A percentile compares a stretch with the other conserved stretches of the same genome.
Conservation (phyloP, 1,140 invertebrate genomes). For the Drosophila paulistorum region DNA sequence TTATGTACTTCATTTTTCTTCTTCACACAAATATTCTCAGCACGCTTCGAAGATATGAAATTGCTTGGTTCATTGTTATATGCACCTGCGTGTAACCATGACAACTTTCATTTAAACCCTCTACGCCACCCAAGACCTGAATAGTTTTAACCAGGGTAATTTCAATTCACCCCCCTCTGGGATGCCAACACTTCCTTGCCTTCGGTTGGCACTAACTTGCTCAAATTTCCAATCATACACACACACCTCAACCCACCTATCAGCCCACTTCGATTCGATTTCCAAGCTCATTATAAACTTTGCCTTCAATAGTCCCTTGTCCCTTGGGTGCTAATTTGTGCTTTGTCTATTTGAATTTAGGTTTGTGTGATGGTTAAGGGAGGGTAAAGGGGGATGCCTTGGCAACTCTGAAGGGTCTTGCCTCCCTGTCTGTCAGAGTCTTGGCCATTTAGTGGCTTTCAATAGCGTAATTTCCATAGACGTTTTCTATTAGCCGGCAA, state of each 20-base stretch:
- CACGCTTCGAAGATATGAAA: constrained; percentile 1
- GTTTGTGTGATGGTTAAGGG: background rate
- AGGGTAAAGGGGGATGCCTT: constrained; percentile 27
- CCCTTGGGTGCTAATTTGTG: constrained; percentile 73
- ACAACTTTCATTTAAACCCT: background rate
- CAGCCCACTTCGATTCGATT: constrained; percentile 20
- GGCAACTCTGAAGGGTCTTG: constrained; percentile 25
- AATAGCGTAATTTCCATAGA: constrained; percentile 62
- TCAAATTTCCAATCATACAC: constrained; percentile 51
- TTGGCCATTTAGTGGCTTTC: constrained; percentile 61
- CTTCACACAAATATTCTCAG: background rate
- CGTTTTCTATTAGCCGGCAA: constrained; percentile 56
- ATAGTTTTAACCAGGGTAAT: constrained; percentile 41
- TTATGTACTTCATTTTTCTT: too few species aligned
- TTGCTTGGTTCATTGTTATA: background rate
- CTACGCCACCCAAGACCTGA: background rate
- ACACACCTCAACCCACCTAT: constrained; percentile 33
- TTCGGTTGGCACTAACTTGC: too few species aligned
- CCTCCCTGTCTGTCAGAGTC: constrained; percentile 16
- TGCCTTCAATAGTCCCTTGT: constrained; percentile 65
- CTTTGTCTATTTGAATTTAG: constrained; percentile 21
- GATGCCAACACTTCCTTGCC: constrained; percentile 15
- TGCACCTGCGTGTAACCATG: constrained; percentile 1
- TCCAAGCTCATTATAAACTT: constrained; percentile 76
- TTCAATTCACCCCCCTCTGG: background rate